A percentile compares a stretch with the other conserved stretches of the same genome.
phyloP scores from a whole-genome alignment of 2,797 vertebrate genomes.

The Neosilurus mollespiculum region DNA sequence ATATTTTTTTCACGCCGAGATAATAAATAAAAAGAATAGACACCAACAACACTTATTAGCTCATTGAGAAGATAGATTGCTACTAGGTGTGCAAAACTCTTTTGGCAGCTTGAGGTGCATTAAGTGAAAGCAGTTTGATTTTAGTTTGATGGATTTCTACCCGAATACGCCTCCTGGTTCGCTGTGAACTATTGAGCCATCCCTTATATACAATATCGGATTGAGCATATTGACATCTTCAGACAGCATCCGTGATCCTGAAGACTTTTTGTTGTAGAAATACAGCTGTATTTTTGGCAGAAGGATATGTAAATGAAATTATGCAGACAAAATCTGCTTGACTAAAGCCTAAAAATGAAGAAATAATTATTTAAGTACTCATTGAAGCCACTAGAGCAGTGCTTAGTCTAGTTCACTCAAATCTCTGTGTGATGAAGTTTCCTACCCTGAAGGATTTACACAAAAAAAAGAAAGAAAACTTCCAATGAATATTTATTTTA shows the following conservation, averaged over 20 bases:
- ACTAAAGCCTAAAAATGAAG: constrained; percentile 17
- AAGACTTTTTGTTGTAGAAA: constrained; percentile 4
- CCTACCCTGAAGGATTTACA: constrained; percentile 14
- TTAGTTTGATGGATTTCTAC: constrained; percentile 29
- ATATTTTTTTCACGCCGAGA: neutral
- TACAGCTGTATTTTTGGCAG: neutral
- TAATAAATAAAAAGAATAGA: constrained; percentile 16
- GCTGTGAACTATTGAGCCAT: constrained; percentile 31
- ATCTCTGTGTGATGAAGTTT: constrained; percentile 31
- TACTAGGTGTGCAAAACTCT: constrained; percentile 19
- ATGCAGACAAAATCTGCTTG: constrained; percentile 21
- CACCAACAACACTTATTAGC: constrained; percentile 14
- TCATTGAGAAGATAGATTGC: constrained; percentile 13
- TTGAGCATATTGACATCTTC: constrained; percentile 17
- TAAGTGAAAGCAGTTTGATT: constrained; percentile 21
- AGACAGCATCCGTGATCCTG: constrained; percentile 9
- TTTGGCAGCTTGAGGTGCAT: constrained; percentile 24
- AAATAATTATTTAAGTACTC: constrained; percentile 17
- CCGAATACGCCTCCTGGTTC: constrained; percentile 4
- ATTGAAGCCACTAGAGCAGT: neutral
- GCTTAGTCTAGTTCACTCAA: constrained; percentile 14
- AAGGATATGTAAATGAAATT: neutral
- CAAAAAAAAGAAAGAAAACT: neutral
- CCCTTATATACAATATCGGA: constrained; percentile 19
- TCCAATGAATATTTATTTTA: neutral